Evolutionary conservation across 2,113 vertebrate genomes (phyloP), one percentile per base, ranked within the genome.

Genomic region (Lynx canadensis): DNA sequence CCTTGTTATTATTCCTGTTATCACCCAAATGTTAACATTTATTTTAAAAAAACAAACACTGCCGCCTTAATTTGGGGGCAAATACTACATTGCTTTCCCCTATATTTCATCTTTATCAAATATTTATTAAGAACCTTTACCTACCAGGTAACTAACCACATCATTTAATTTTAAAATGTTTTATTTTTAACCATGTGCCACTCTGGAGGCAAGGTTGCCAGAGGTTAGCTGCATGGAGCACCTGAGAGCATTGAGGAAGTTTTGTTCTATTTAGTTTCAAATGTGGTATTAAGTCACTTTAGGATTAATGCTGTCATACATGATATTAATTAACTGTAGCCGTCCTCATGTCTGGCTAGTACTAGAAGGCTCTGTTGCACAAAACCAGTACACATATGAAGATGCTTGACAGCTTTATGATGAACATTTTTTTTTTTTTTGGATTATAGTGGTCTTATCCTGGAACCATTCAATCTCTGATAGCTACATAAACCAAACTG

Each of bases 21-120:
- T 65, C 27, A 93, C 5, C 3, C 10, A 27, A 82, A 52, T 55
- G 4, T 74, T 55, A 87, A 96, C 74, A 80, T 71, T 18, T 69
- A 66, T 60, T 65, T 87, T 14, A 4, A 71, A 60, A 94, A 31
- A 6, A 71, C 50, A 94, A 89, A 45, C 5, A 60, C n/a, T 55
- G 14, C 12, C 27, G 50, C 63, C 60, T 84, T 80, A 95, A 71
- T 74, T 97, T 81, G 80, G 78, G 14, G 23, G 15, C 31, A 73
- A 88, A 76, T 71, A 91, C 13, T 38, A 88, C 10, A 16, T 9
- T 76, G 38, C 13, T 80, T 85, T 65, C 74, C 45, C 8, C 27
- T 82, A 12, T 50, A 94, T 97, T 94, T 86, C 8, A 78, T 85
- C 25, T 96, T 95, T 68, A 79, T 78, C 63, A 94, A 96, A 60